phyloP scores from a whole-genome alignment of 2,113 vertebrate species.

The Lepus americanus region DNA sequence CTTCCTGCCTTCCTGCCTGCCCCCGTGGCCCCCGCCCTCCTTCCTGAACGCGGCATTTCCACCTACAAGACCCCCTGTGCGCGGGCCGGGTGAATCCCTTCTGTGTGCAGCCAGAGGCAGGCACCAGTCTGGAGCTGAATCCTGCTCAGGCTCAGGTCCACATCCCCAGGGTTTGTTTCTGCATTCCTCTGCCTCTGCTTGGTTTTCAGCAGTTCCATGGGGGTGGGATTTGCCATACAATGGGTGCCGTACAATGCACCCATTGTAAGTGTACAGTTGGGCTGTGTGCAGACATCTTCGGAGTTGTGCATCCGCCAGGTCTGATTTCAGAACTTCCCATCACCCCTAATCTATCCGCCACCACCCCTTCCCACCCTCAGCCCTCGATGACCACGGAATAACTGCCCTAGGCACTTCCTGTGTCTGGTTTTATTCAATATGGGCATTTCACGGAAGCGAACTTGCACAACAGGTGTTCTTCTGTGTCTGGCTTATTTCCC shows the following conservation, averaged over 20 bases:
- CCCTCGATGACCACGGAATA: background rate
- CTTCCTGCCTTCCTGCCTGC: background rate
- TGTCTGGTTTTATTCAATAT: background rate
- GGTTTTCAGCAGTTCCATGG: background rate
- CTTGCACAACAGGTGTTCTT: background rate
- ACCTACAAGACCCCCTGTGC: fast-evolving
- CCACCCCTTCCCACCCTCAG: background rate
- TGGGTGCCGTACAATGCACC: background rate
- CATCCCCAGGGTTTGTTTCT: background rate
- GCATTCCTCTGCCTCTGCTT: background rate
- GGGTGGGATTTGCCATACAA: background rate
- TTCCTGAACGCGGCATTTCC: background rate
- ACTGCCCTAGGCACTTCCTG: background rate
- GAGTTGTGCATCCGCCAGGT: background rate
- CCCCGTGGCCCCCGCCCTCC: fast-evolving
- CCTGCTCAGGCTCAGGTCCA: background rate
- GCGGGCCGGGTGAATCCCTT: background rate
- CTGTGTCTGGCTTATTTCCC: background rate
- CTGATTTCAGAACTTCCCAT: background rate
- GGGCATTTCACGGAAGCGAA: background rate
- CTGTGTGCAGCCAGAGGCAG: background rate
- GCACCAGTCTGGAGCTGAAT: background rate
- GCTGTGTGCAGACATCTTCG: background rate
- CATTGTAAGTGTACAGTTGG: background rate
- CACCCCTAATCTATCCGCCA: background rate